Base-by-base conservation (phyloP, 2,888 invertebrate species). In the Alsophila aescularia region DNA sequence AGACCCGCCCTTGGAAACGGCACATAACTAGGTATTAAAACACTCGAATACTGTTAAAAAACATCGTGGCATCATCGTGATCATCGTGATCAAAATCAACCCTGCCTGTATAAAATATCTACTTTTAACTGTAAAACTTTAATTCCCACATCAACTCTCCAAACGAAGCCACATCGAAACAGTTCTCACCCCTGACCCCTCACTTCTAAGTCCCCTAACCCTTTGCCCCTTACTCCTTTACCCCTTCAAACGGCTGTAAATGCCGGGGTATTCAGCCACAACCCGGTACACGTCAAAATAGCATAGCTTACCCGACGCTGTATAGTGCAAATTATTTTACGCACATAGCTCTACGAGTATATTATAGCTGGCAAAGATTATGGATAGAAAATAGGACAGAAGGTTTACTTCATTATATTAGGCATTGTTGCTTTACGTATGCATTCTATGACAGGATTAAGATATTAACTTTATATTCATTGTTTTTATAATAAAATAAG, bases 291-390 rank as follows among this genome's bases (percentile, higher is more conserved):
- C 53, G 48, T 54, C 43, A 62, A 62, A 60, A 24, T 60, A 61
- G 61, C 58, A 52, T 54, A 57, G 55, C 51, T 59, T 47, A 24
- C 39, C 32, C 14, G n/a, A 40, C 40, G 42, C 35, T 44, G 54
- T 60, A 50, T 53, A 53, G 53, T 60, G 61, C 57, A 63, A 67
- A 67, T 67, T 66, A 66, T 64, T 58, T 27, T 37, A 58, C 58
- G 60, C 52, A 58, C 58, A 57, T 64, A 66, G 60, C 59, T 64
- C 55, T 50, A 31, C 31, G 53, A 45, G 59, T 53, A 53, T 50
- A 49, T 54, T 53, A 52, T 57, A 56, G 59, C 55, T 55, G 32
- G 1, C 64, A 61, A 41, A 62, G 67, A 65, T 8, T 61, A 48
- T 13, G 2, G 0, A 13, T 31, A n/a, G 4, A 12, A 6, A 10